Evolutionary conservation across 1,140 invertebrate genomes (phyloP).

Genomic region (Heliconius eleuchia): DNA sequence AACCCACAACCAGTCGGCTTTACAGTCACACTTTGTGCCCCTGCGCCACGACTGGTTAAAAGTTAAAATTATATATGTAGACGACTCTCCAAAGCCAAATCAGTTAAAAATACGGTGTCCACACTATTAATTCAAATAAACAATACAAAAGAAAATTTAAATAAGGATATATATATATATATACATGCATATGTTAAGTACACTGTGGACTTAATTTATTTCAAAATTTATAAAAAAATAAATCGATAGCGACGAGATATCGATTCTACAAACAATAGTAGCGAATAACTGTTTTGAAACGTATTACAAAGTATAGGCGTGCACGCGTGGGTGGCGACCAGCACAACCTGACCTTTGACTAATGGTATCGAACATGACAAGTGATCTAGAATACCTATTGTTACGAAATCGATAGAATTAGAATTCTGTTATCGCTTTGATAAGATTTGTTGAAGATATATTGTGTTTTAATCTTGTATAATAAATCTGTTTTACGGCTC

Average conservation of each 20-base stretch:
- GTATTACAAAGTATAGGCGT: slow-evolving; percentile 36
- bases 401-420: slow-evolving; percentile 30
- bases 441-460: slow-evolving; percentile 13
- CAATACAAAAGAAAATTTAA: background rate
- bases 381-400: slow-evolving; percentile 32
- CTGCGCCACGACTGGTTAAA: too few relatives aligned
- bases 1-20: too few relatives aligned
- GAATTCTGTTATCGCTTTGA: slow-evolving; percentile 26
- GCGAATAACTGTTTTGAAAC: slow-evolving; percentile 38
- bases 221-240: background rate
- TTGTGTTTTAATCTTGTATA: slow-evolving; percentile 8
- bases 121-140: too few relatives aligned
- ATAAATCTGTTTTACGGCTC: background rate
- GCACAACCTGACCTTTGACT: slow-evolving; percentile 30
- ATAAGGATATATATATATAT: too few relatives aligned
- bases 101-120: too few relatives aligned
- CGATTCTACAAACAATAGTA: slow-evolving; percentile 41
- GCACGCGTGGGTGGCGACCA: slow-evolving; percentile 34
- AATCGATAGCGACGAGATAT: background rate
- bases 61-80: too few relatives aligned
- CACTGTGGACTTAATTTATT: background rate
- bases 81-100: too few relatives aligned
- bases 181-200: background rate
- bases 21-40: too few relatives aligned
- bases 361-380: slow-evolving; percentile 33